Conservation (phyloP, 1,140 invertebrate species). For the Metopolophium dirhodum region DNA sequence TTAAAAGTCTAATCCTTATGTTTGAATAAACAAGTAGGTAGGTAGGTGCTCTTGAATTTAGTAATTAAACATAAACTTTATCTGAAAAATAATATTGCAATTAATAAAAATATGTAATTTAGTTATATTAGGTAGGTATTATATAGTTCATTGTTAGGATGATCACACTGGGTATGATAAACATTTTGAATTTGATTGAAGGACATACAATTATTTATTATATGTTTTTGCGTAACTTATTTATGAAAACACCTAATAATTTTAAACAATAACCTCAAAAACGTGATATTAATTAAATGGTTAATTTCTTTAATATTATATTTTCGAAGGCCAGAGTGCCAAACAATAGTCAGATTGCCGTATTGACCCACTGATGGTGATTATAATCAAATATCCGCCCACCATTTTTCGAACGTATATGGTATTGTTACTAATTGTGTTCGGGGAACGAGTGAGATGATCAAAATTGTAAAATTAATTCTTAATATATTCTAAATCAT, state of each 20-base stretch:
- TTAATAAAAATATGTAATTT: background rate
- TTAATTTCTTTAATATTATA: conserved; percentile 21
- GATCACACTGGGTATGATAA: background rate
- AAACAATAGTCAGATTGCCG: conserved; percentile 46
- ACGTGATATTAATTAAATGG: conserved; percentile 53
- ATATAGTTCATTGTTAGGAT: conserved; percentile 21
- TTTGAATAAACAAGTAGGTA: background rate
- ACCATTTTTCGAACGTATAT: background rate
- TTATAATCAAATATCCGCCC: conserved; percentile 51
- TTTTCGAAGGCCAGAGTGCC: conserved; percentile 10
- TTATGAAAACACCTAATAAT: conserved; percentile 30
- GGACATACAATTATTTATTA: conserved; percentile 21
- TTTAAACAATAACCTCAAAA: conserved; percentile 51
- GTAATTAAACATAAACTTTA: background rate
- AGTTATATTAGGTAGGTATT: background rate
- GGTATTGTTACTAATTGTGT: background rate
- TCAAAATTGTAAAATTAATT: background rate
- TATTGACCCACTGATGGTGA: conserved; percentile 52
- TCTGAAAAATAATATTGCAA: background rate
- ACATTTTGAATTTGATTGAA: conserved; percentile 25
- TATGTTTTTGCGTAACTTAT: conserved; percentile 31
- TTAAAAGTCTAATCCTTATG: background rate
- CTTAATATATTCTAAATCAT: background rate
- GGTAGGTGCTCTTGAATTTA: background rate
- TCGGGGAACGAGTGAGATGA: background rate